phyloP scores from a whole-genome alignment of 2,113 vertebrate genomes.

The Channa argus region DNA sequence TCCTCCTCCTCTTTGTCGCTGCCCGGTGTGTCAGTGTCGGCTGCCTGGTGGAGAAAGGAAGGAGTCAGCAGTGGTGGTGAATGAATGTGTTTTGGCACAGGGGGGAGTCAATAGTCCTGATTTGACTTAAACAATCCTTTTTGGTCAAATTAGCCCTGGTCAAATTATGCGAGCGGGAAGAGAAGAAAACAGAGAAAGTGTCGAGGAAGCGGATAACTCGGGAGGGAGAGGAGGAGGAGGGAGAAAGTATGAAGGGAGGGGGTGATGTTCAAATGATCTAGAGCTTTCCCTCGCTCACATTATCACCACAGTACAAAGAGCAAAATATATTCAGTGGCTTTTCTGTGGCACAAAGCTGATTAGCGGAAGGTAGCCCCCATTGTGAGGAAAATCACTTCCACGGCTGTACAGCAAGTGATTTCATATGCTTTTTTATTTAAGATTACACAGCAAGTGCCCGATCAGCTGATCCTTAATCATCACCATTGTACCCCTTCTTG shows the following conservation, averaged over 20 bases:
- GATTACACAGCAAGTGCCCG: constrained; percentile 84
- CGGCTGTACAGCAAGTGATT: constrained; percentile 79
- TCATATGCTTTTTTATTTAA: constrained; percentile 79
- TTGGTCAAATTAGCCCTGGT: constrained; percentile 49
- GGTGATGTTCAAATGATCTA: constrained; percentile 42
- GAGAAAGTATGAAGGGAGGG: constrained; percentile 6
- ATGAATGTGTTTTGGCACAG: constrained; percentile 60
- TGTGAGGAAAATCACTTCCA: constrained; percentile 82
- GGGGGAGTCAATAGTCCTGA: constrained; percentile 60
- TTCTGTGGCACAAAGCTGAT: constrained; percentile 82
- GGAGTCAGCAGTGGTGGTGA: constrained; percentile 57
- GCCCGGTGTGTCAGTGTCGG: constrained; percentile 40
- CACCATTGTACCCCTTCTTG: constrained; percentile 74
- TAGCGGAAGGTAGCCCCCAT: constrained; percentile 80
- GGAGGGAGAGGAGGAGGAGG: neutral
- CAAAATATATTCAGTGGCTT: constrained; percentile 78
- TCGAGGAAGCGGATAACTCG: constrained; percentile 50
- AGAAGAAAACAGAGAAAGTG: constrained; percentile 27
- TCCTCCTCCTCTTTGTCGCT: neutral
- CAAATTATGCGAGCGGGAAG: constrained; percentile 47
- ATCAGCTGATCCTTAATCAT: constrained; percentile 85
- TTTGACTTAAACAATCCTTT: constrained; percentile 62
- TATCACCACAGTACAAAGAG: constrained; percentile 74
- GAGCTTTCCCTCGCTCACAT: constrained; percentile 62
- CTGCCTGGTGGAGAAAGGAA: constrained; percentile 29